These are phyloP conservation scores for Heliopora coerulea DNA, from an alignment of 92 coral and sea anemone species.

Conservation along the genomic window DNA sequence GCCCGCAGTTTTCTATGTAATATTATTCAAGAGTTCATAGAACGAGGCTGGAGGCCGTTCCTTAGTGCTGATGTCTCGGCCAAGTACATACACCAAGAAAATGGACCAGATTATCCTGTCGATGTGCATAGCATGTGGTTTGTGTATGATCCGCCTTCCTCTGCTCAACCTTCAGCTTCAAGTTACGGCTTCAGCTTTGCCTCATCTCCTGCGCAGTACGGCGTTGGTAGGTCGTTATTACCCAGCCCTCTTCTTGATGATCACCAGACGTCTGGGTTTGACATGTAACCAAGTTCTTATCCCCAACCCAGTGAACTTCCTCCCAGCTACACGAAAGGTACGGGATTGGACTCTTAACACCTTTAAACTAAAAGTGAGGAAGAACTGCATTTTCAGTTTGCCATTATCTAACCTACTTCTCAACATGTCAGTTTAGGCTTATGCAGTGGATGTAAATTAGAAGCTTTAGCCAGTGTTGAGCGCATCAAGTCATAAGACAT, in stretches of 20 bases:
- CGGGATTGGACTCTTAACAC: too few species aligned
- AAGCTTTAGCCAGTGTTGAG: too few species aligned
- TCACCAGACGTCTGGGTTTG: neutral
- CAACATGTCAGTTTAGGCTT: too few species aligned
- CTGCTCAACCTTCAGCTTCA: conserved; percentile 5
- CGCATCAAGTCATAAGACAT: too few species aligned
- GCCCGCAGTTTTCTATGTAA: conserved; percentile 50
- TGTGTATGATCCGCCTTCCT: conserved; percentile 39
- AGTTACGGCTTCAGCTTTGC: conserved; percentile 29
- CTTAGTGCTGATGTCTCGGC: conserved; percentile 66
- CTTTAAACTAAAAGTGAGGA: too few species aligned
- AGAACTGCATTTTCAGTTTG: too few species aligned
- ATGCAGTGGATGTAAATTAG: too few species aligned
- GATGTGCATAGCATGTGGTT: conserved; percentile 72
- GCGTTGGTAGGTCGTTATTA: neutral
- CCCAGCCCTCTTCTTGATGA: neutral
- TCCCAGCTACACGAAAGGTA: too few species aligned
- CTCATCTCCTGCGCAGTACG: neutral
- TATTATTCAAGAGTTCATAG: conserved; percentile 44
- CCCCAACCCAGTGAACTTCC: neutral
- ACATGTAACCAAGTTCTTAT: conserved; percentile 1
- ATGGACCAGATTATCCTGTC: conserved; percentile 55
- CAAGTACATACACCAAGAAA: conserved; percentile 52
- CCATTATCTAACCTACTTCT: too few species aligned
- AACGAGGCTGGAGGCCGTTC: conserved; percentile 43